Base-by-base conservation (phyloP, 2,888 invertebrate species). In the Diarsia rubi region DNA sequence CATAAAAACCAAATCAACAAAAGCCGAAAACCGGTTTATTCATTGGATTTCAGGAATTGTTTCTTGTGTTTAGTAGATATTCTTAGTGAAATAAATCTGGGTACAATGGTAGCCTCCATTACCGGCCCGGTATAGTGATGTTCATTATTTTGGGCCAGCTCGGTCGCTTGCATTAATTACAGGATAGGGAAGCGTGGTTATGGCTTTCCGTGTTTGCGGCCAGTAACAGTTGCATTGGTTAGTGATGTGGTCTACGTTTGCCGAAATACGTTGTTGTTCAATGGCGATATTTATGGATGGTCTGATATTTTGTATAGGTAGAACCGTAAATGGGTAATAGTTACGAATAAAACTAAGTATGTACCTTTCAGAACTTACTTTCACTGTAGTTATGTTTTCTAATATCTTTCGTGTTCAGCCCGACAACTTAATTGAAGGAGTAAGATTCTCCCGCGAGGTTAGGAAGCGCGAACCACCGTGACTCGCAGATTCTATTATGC, bases 161-260 rank as follows among this genome's bases (percentile, higher is more conserved):
- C 80, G 79, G 78, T 86, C 70, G 83, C 82, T 83, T 89, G 89
- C 85, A 90, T 89, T 90, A 90, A 92, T 91, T 89, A 91, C 86
- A 82, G 81, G 76, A 86, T 78, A 82, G 88, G 88, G 89, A 88
- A 86, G 85, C 87, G 86, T 84, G 89, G 91, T 91, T 89, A 89
- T 86, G 78, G 88, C 70, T 87, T 86, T 83, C 88, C 87, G 84
- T 88, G 90, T 88, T 81, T 81, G 87, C 65, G 84, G 84, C 59
- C 74, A 71, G 78, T 78, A 77, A 79, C 86, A 75, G 73, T 78
- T 80, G 76, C 84, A 83, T 81, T 80, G 86, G 86, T 86, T 86
- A 86, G 81, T 82, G 81, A 81, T 78, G 73, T 81, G 86, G 84
- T 83, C 73, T 70, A 60, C 77, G 68, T 82, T 66, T 82, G 69